These are phyloP conservation scores for Aptenodytes forsteri DNA, from an alignment of 2,113 vertebrate species.

Conservation along the genomic window DNA sequence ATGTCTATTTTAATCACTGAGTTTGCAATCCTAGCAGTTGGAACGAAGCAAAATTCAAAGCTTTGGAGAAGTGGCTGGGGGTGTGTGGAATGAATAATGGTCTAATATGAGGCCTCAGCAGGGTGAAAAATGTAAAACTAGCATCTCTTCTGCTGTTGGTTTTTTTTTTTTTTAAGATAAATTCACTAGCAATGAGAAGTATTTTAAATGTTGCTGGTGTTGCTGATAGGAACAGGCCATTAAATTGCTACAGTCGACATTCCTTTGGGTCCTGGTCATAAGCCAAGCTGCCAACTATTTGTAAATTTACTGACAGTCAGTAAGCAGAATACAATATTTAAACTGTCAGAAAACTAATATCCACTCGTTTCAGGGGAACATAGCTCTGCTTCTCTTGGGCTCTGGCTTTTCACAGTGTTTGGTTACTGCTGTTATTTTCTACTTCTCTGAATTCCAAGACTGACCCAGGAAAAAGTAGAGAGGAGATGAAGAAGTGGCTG, in stretches of 20 bases:
- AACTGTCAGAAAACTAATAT: slow-evolving; percentile 62
- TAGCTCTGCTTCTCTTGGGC: not conserved
- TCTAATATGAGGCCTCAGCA: slow-evolving; percentile 52
- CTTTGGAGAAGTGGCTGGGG: slow-evolving; percentile 8
- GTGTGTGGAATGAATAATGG: slow-evolving; percentile 40
- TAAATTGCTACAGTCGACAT: slow-evolving; percentile 41
- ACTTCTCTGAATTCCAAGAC: not conserved
- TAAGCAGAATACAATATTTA: slow-evolving; percentile 51
- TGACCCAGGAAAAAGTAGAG: not conserved
- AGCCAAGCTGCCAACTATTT: slow-evolving; percentile 61
- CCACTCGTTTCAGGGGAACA: not conserved
- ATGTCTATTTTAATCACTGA: not conserved
- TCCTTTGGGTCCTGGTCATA: slow-evolving; percentile 62
- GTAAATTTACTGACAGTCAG: slow-evolving; percentile 64
- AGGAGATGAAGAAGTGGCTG: not conserved
- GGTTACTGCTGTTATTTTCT: not conserved
- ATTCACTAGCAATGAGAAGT: slow-evolving; percentile 43
- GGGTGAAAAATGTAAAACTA: slow-evolving; percentile 48
- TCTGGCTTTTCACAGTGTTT: not conserved
- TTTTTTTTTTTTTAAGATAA: not conserved
- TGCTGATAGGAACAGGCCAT: slow-evolving; percentile 52
- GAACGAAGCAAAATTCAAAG: slow-evolving; percentile 23
- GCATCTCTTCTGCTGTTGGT: not conserved
- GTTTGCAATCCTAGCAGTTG: slow-evolving; percentile 18
- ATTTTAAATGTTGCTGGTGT: slow-evolving; percentile 26